Evolutionary conservation across 2,797 vertebrate genomes (phyloP).

Genomic region (Sebastes jordani): DNA sequence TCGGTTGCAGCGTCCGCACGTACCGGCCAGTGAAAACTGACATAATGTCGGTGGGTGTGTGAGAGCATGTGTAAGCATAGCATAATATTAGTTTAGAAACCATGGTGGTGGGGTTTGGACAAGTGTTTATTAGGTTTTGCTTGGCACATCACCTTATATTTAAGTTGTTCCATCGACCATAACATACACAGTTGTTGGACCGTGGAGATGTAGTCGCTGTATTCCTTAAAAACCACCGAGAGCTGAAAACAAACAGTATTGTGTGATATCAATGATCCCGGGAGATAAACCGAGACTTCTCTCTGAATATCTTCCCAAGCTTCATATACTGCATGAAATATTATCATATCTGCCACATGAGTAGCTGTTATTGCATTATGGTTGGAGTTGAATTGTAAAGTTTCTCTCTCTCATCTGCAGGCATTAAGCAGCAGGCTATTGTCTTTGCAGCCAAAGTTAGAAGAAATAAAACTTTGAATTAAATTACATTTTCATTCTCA

Average conservation of each 20-base stretch:
- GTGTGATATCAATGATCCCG: slow-evolving; percentile 46
- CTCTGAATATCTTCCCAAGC: slow-evolving; percentile 14
- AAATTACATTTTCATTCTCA: not conserved
- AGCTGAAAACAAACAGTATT: slow-evolving; percentile 51
- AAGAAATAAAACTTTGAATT: not conserved
- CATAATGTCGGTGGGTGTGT: slow-evolving; percentile 57
- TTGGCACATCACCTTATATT: slow-evolving; percentile 76
- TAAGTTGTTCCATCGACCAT: slow-evolving; percentile 74
- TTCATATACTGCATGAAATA: slow-evolving; percentile 24
- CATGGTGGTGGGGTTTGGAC: slow-evolving; percentile 59
- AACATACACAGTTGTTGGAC: slow-evolving; percentile 62
- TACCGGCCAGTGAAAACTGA: slow-evolving; percentile 62
- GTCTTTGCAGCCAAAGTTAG: not conserved
- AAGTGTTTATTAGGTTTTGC: slow-evolving; percentile 75
- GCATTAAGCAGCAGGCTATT: slow-evolving; percentile 13
- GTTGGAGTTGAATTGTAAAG: slow-evolving; percentile 7
- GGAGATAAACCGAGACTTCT: slow-evolving; percentile 35
- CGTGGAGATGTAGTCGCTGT: slow-evolving; percentile 50
- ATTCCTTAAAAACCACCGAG: slow-evolving; percentile 50
- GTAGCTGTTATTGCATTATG: slow-evolving; percentile 22
- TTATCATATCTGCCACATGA: slow-evolving; percentile 17
- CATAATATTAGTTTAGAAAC: slow-evolving; percentile 78
- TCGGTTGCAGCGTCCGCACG: slow-evolving; percentile 60
- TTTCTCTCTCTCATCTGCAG: not conserved
- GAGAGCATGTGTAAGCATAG: slow-evolving; percentile 62